Evolutionary conservation across 2,113 vertebrate species (phyloP).

Genomic region (Sclerurus mexicanus): DNA sequence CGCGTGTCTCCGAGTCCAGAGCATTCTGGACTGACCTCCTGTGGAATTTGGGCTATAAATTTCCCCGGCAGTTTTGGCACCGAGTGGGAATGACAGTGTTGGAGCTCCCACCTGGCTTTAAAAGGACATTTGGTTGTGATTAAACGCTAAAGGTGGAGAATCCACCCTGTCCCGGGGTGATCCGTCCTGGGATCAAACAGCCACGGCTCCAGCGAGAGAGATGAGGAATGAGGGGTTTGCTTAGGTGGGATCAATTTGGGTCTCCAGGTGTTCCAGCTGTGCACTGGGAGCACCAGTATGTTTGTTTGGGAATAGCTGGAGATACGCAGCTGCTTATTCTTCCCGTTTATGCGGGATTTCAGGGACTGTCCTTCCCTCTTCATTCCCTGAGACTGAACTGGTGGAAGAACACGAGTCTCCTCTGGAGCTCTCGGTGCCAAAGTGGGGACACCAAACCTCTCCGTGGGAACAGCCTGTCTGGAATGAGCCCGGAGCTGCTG

Average conservation of each 20-base stretch:
- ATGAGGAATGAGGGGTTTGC: background rate
- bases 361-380: too few relatives aligned
- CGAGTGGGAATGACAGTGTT: rapidly evolving
- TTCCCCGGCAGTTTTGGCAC: background rate
- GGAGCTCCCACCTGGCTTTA: background rate
- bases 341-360: background rate
- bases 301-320: background rate
- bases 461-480: background rate
- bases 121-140: background rate
- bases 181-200: background rate
- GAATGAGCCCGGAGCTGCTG: background rate
- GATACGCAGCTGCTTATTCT: background rate
- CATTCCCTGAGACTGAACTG: background rate
- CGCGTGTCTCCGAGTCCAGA: rapidly evolving
- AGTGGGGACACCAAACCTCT: background rate
- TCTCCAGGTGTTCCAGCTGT: background rate
- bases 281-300: background rate
- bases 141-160: background rate
- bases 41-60: background rate
- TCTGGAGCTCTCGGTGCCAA: rapidly evolving
- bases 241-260: background rate
- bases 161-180: rapidly evolving
- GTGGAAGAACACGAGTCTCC: background rate
- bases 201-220: rapidly evolving
- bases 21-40: background rate